Percentiles rank a stretch among this genome's conserved stretches.
phyloP scores from a whole-genome alignment of 2,888 invertebrate species.

The Harmothoe impar region DNA sequence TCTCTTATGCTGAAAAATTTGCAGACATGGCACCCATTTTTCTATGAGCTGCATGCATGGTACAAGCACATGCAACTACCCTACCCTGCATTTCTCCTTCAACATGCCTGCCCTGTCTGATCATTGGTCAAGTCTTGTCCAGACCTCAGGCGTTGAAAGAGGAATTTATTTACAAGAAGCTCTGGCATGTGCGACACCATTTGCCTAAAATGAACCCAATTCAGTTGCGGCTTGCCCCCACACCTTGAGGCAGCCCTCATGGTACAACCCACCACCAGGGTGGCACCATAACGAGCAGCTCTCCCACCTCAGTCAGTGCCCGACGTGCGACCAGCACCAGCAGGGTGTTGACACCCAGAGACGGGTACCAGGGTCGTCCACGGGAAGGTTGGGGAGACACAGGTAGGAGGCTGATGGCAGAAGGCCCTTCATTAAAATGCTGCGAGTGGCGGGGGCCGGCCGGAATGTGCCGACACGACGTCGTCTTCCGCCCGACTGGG shows the following conservation, averaged over 20 bases:
- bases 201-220: constrained; percentile 49
- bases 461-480: background rate
- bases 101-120: background rate
- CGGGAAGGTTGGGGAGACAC: background rate
- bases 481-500: constrained; percentile 24
- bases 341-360: too few relatives aligned
- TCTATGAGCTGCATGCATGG: too few relatives aligned
- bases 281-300: constrained; percentile 8
- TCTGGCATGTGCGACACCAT: background rate
- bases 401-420: background rate
- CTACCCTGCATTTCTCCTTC: background rate
- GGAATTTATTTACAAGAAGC: too few relatives aligned
- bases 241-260: background rate
- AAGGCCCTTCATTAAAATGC: constrained; percentile 29
- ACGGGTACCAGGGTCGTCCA: background rate
- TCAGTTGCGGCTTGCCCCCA: background rate
- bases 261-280: constrained; percentile 16
- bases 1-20: too few relatives aligned
- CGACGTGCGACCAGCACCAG: background rate
- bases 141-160: too few relatives aligned
- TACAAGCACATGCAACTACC: too few relatives aligned
- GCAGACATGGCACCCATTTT: background rate
- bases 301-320: background rate
- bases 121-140: too few relatives aligned
- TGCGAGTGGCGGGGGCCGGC: constrained; percentile 26